Percentiles rank a stretch among this genome's conserved stretches.
Evolutionary conservation across 2,888 invertebrate species (phyloP).

Genomic region (Aromia moschata): DNA sequence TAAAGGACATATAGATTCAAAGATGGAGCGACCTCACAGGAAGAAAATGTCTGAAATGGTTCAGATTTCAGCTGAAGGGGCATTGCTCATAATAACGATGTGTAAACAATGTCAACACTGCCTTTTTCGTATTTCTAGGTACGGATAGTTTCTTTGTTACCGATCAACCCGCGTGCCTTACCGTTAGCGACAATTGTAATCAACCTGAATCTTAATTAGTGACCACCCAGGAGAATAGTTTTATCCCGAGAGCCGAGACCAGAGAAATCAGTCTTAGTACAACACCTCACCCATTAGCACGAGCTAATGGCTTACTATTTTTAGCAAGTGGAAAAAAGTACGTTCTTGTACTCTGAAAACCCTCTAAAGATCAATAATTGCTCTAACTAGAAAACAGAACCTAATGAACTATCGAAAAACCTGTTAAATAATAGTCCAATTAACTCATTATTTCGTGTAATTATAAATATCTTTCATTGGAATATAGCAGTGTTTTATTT

Average conservation of each 20-base stretch:
- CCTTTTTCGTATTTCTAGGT: conserved; percentile 62
- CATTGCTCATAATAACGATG: conserved; percentile 61
- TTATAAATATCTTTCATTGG: too few species aligned
- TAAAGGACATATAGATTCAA: conserved; percentile 55
- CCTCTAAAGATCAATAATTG: conserved; percentile 21
- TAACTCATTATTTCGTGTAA: too few species aligned
- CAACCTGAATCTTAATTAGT: conserved; percentile 66
- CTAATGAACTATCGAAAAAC: conserved; percentile 9
- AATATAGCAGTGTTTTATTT: too few species aligned
- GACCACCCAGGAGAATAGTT: conserved; percentile 64
- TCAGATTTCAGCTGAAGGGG: conserved; percentile 61
- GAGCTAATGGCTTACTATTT: conserved; percentile 62
- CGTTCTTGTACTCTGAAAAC: conserved; percentile 26
- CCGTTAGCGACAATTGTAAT: conserved; percentile 65
- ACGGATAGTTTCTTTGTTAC: conserved; percentile 60
- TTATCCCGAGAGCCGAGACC: conserved; percentile 54
- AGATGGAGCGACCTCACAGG: conserved; percentile 60
- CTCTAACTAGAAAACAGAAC: background rate
- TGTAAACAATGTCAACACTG: conserved; percentile 59
- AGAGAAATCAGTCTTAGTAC: conserved; percentile 60
- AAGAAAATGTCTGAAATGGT: conserved; percentile 62
- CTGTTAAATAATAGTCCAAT: conserved; percentile 3
- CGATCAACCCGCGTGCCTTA: conserved; percentile 61
- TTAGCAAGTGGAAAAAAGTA: conserved; percentile 51
- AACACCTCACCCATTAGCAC: conserved; percentile 62